Evolutionary conservation across 2,113 vertebrate genomes (phyloP).

Genomic region (Muscicapa adusta): DNA sequence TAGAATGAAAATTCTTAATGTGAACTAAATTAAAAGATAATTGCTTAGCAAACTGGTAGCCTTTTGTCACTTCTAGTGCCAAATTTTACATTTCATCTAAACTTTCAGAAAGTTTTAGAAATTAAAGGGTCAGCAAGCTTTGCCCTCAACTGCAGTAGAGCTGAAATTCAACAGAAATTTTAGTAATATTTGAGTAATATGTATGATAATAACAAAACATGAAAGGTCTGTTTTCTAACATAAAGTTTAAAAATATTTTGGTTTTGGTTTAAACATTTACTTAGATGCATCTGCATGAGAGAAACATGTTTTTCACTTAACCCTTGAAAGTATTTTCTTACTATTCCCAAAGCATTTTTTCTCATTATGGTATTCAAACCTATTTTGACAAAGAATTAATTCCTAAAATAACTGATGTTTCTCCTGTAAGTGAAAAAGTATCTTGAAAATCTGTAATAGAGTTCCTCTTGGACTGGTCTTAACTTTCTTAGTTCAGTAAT

Average conservation of each 20-base stretch:
- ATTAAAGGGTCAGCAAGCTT: not conserved
- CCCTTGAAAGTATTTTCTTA: not conserved
- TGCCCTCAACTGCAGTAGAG: not conserved
- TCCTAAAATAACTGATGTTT: not conserved
- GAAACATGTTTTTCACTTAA: not conserved
- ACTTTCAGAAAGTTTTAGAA: not conserved
- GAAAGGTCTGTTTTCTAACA: not conserved
- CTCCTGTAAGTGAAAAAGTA: not conserved
- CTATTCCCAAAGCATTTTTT: not conserved
- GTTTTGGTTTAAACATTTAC: not conserved
- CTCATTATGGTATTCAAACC: not conserved
- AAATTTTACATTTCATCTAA: not conserved
- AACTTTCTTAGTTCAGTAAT: not conserved
- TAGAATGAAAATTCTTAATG: not conserved
- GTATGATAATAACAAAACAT: not conserved
- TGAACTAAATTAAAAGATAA: not conserved
- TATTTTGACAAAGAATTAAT: not conserved
- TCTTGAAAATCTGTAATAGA: not conserved
- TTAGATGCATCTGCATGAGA: not conserved
- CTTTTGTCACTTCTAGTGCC: not conserved
- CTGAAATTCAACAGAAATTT: not conserved
- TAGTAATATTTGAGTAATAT: not conserved
- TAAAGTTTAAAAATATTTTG: not conserved
- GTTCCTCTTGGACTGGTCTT: not conserved
- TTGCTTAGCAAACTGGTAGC: not conserved